phyloP scores from a whole-genome alignment of 2,888 invertebrate species.

The Eristalis pertinax region DNA sequence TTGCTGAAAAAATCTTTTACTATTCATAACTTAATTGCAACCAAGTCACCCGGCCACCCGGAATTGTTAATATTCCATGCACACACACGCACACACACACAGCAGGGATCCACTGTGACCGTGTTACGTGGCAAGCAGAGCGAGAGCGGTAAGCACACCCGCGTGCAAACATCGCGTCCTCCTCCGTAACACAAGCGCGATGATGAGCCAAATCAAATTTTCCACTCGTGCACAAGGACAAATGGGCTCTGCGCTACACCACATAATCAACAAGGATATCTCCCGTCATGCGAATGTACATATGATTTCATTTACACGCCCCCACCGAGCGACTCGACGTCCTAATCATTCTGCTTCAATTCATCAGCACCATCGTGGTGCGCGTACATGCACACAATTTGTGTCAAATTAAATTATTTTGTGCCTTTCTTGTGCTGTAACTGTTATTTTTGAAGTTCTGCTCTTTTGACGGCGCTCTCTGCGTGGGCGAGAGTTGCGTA shows the following conservation, averaged over 20 bases:
- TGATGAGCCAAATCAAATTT: conserved; percentile 55
- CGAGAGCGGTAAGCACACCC: not conserved
- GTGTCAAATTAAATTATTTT: conserved; percentile 45
- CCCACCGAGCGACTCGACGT: not conserved
- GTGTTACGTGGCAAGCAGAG: not conserved
- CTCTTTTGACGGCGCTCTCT: not conserved
- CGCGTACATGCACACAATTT: conserved; percentile 12
- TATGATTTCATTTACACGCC: conserved; percentile 24
- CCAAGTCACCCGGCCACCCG: conserved; percentile 2
- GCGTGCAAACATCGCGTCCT: not conserved
- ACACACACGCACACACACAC: not conserved
- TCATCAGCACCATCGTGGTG: not conserved
- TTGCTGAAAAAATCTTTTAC: conserved; percentile 31
- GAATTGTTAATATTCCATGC: conserved; percentile 35
- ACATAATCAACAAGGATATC: conserved; percentile 2
- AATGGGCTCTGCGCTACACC: not conserved
- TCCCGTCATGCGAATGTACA: conserved; percentile 15
- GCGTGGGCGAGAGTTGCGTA: not conserved
- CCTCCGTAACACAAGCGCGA: conserved; percentile 18
- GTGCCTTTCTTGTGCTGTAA: conserved; percentile 7
- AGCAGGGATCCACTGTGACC: not conserved
- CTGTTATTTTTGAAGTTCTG: conserved; percentile 26
- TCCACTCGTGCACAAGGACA: conserved; percentile 28
- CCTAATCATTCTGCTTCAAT: conserved; percentile 22
- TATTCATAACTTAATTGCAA: conserved; percentile 56